phyloP scores from a whole-genome alignment of 2,113 vertebrate genomes.

The Poeciliopsis prolifica region DNA sequence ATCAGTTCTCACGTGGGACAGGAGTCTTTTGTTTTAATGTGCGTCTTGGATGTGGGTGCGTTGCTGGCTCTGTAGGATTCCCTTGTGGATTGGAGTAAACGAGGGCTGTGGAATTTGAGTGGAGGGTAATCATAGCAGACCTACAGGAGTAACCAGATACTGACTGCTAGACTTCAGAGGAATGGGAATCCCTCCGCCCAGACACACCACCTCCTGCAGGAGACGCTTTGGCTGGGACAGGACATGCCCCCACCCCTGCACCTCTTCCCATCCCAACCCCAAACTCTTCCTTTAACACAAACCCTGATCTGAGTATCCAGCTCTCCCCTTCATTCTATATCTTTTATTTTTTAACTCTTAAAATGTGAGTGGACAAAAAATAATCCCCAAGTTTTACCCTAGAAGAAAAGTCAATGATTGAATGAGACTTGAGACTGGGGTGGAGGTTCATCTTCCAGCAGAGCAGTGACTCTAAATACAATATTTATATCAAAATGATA shows the following conservation, averaged over 20 bases:
- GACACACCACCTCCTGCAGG: conserved; percentile 55
- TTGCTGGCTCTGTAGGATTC: conserved; percentile 69
- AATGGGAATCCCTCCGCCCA: conserved; percentile 61
- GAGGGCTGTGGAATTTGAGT: conserved; percentile 73
- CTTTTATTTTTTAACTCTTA: neutral
- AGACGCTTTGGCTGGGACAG: conserved; percentile 67
- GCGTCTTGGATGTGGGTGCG: conserved; percentile 24
- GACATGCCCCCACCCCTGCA: neutral
- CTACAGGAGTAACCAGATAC: conserved; percentile 75
- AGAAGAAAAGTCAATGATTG: neutral
- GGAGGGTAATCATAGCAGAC: conserved; percentile 72
- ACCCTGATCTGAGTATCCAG: conserved; percentile 11
- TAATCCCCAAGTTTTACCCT: neutral
- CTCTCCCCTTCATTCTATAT: neutral
- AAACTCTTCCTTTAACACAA: conserved; percentile 13
- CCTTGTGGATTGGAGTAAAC: conserved; percentile 75
- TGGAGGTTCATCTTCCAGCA: neutral
- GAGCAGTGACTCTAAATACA: neutral
- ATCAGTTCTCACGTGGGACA: conserved; percentile 7
- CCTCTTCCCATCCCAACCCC: neutral
- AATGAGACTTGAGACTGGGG: neutral
- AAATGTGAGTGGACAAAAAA: no score
- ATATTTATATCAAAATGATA: neutral
- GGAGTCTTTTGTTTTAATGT: conserved; percentile 31
- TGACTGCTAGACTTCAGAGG: conserved; percentile 69